These are phyloP conservation scores for Himalopsyche tibetana DNA, from an alignment of 2,888 invertebrate species.

Conservation along the genomic window DNA sequence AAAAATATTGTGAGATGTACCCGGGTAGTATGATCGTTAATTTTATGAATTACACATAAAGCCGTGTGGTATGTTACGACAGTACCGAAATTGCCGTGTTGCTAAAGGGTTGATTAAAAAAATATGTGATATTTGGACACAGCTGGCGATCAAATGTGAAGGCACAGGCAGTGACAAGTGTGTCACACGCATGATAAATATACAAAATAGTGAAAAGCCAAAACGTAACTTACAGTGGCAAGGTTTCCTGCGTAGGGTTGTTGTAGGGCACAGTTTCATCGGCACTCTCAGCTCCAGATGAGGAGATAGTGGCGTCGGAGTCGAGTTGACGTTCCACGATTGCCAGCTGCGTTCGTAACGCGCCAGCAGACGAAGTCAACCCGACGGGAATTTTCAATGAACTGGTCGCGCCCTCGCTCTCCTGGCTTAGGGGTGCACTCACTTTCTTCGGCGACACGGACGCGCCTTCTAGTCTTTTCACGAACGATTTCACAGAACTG, in stretches of 20 bases:
- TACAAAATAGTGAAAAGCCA: not conserved
- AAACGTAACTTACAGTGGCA: slow-evolving; percentile 84
- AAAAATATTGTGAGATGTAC: too few species aligned
- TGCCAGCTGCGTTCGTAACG: slow-evolving; percentile 84
- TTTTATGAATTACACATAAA: too few species aligned
- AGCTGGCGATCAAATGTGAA: not conserved
- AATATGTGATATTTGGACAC: not conserved
- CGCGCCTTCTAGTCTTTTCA: slow-evolving; percentile 76
- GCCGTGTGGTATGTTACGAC: too few species aligned
- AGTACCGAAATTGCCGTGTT: too few species aligned
- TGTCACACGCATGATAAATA: not conserved
- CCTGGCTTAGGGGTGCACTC: slow-evolving; percentile 84
- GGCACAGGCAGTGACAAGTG: not conserved
- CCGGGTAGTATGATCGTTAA: too few species aligned
- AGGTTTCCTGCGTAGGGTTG: slow-evolving; percentile 85
- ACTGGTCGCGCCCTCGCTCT: slow-evolving; percentile 82
- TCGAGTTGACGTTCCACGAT: slow-evolving; percentile 87
- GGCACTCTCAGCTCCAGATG: slow-evolving; percentile 95
- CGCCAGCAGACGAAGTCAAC: slow-evolving; percentile 84
- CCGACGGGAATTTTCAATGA: slow-evolving; percentile 86
- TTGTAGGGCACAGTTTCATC: slow-evolving; percentile 90
- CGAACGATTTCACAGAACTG: slow-evolving; percentile 73
- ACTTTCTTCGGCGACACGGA: slow-evolving; percentile 77
- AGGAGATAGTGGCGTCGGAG: slow-evolving; percentile 95
- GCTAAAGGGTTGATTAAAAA: too few species aligned